Evolutionary conservation across 2,113 vertebrate genomes (phyloP).

Genomic region (Tragulus kanchil): DNA sequence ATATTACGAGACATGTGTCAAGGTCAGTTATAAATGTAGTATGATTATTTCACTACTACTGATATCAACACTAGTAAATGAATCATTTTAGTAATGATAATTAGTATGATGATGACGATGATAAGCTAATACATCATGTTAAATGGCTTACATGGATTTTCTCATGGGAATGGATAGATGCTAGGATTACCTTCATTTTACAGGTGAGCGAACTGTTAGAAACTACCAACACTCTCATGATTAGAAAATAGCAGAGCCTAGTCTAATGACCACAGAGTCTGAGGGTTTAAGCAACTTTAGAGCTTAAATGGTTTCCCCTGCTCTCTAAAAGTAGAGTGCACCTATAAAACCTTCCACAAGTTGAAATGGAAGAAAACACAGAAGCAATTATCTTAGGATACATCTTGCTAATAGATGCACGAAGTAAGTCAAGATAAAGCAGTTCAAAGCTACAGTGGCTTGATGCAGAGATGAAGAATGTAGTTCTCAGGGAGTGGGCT

Average conservation of each 20-base stretch:
- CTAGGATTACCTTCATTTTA: not conserved
- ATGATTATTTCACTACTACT: not conserved
- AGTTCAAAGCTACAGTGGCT: not conserved
- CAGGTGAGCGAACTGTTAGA: not conserved
- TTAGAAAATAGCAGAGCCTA: not conserved
- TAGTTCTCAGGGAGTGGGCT: not conserved
- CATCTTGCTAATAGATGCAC: not conserved
- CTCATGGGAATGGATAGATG: not conserved
- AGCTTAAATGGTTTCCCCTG: not conserved
- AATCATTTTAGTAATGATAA: not conserved
- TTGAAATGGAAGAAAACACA: not conserved
- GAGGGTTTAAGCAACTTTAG: not conserved
- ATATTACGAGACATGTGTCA: not conserved
- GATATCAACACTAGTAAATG: not conserved
- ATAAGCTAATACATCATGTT: not conserved
- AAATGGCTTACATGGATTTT: not conserved
- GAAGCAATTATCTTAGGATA: not conserved
- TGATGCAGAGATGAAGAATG: not conserved
- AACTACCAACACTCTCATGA: not conserved
- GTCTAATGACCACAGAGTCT: not conserved
- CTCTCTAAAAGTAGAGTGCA: not conserved
- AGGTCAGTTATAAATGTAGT: not conserved
- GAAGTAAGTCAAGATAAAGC: not conserved
- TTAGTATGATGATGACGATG: not conserved
- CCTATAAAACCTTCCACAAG: not conserved